Evolutionary conservation across 2,888 invertebrate genomes (phyloP), one percentile per base, ranked within the genome.

Genomic region (Leucoptera coffeella): DNA sequence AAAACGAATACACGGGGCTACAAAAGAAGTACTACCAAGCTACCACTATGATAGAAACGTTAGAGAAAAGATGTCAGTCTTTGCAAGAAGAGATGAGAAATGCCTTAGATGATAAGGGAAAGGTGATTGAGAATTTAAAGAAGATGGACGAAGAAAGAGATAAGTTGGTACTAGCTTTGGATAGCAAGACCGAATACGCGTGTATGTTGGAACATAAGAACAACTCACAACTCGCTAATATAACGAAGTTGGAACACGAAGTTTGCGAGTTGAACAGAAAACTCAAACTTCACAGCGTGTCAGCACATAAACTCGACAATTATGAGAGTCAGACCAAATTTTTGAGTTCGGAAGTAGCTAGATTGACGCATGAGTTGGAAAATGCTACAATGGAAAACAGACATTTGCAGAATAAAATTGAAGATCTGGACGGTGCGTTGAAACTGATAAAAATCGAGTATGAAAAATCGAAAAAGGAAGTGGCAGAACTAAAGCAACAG

Each of bases 81-180:
- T 53, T 77, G 23, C 75, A 78, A 37, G 71, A 73, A 37, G 82
- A 85, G 55, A 65, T 78, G 8, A 48, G 59, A 12, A 51, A 65
- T 31, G 51, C 85, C 29, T 78, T 75, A 37, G 74, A 69, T 40
- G 85, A 87, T 38, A 75, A 82, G 35, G 65, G 59, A 26, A 69
- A 73, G 29, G 53, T 85, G 38, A 78, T 78, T 35, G 69, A 74
- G 11, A 81, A 73, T 31, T 71, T 83, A 37, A 64, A 74, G 15
- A 71, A 74, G 33, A 50, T 85, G 25, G 85, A 87, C 43, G 74
- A 75, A 39, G 86, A 87, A 45, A 80, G 85, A 38, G 85, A 87
- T 50, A 65, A 62, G 47, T 40, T 75, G 35, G 55, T 82, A 51
- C 73, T 78, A 45, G 78, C 79, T 36, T 45, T 86, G 34, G 85